A percentile compares a stretch with the other conserved stretches of the same genome.
phyloP scores from a whole-genome alignment of 2,113 vertebrate genomes.

The Melanocharis versteri region DNA sequence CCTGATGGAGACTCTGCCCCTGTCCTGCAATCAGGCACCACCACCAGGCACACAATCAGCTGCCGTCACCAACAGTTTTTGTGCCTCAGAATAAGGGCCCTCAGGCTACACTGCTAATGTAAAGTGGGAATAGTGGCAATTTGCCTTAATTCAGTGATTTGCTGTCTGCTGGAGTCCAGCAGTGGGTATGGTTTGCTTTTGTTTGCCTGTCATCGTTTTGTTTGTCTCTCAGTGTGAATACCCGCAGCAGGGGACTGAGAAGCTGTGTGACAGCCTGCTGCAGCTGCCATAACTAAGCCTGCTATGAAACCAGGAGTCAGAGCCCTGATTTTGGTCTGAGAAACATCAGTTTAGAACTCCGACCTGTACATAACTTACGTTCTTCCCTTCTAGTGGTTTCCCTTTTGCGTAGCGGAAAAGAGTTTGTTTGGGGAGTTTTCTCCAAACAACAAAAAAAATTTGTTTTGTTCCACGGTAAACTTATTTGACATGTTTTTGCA shows the following conservation, averaged over 20 bases:
- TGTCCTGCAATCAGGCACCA: background rate
- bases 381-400: background rate
- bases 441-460: background rate
- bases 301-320: background rate
- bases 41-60: background rate
- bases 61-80: background rate
- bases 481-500: background rate
- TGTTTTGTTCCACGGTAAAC: background rate
- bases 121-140: background rate
- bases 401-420: background rate
- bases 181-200: background rate
- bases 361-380: background rate
- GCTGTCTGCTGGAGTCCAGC: background rate
- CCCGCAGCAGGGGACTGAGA: background rate
- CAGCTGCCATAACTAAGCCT: background rate
- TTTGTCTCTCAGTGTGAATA: background rate
- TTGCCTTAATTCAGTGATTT: background rate
- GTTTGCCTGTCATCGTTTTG: background rate
- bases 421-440: background rate
- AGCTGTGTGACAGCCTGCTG: background rate
- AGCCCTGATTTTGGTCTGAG: background rate
- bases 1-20: background rate
- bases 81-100: background rate
- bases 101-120: background rate
- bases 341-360: background rate